Evolutionary conservation across 1,140 invertebrate genomes (phyloP), one percentile per base, ranked within the genome.

Genomic region (Sesamia nonagrioides): DNA sequence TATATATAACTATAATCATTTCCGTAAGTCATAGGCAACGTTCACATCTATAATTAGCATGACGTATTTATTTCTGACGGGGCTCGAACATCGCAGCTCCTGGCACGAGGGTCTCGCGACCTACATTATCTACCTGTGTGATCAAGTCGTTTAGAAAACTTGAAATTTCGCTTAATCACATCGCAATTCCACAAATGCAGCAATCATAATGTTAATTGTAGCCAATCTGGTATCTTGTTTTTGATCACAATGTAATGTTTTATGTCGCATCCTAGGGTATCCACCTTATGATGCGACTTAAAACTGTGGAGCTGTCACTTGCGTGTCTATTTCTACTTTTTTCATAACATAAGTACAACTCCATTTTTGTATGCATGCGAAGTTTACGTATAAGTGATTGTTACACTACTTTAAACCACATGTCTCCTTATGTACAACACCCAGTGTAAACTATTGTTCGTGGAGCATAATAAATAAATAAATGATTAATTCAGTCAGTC

Each of bases 61-160:
- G 77, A 78, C 86, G 87, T 89, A 91, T 91, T 88, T 87, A 89
- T 91, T 89, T 86, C 86, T 78, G 84, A 84, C 87, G 83, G 88
- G 88, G 90, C 89, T 84, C 82, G 84, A 85, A 35, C 82, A 82
- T 77, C 80, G 79, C 71, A 45, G 54, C 40, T 86, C 84, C 86
- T 88, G 84, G 86, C 84, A 86, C 88, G 83, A 77, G 79, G 86
- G 80, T 86, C 85, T 80, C 84, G 82, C 86, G 91, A 91, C 90
- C 88, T 87, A 91, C 83, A 89, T 92, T 82, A 79, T 81, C 79
- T 61, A 79, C 80, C 79, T 61, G 63, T 72, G 52, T 79, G 74
- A 54, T 75, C 42, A 35, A 61, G 45, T 75, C 33, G n/a, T 61
- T 21, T 69, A 21, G 54, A 48, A 74, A 74, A 60, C 13, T n/a